These are phyloP conservation scores for Etheostoma spectabile DNA, from an alignment of 2,113 vertebrate species.

Conservation along the genomic window DNA sequence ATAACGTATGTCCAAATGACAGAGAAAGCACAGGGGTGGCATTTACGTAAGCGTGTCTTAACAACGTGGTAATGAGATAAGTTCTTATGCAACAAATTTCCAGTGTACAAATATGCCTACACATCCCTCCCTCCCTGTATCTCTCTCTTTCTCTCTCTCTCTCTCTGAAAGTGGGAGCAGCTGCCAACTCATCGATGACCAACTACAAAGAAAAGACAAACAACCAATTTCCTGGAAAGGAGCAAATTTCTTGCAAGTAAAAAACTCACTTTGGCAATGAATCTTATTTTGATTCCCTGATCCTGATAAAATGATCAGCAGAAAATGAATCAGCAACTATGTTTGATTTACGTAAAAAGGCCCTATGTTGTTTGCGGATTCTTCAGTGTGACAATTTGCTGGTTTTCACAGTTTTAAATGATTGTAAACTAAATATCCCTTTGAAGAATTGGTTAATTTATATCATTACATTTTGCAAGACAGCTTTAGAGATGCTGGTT, in stretches of 20 bases:
- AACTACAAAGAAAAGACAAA: slow-evolving; percentile 45
- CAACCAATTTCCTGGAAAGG: slow-evolving; percentile 45
- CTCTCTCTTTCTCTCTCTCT: not conserved
- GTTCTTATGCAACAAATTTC: slow-evolving; percentile 66
- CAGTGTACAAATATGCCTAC: slow-evolving; percentile 33
- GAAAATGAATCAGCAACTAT: not conserved
- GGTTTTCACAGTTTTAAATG: not conserved
- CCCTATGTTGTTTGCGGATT: no score
- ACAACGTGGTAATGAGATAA: slow-evolving; percentile 35
- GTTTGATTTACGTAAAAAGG: not conserved
- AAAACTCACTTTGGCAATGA: no score
- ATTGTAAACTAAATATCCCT: not conserved
- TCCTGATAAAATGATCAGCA: not conserved
- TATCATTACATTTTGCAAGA: no score
- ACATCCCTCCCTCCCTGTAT: not conserved
- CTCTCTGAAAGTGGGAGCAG: not conserved
- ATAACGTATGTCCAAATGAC: slow-evolving; percentile 6
- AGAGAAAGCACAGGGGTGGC: not conserved
- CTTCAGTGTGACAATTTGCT: not conserved
- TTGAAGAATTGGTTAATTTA: no score
- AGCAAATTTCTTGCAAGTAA: not conserved
- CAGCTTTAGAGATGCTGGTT: no score
- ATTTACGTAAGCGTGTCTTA: slow-evolving; percentile 19
- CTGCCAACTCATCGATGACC: slow-evolving; percentile 53
- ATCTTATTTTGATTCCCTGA: no score